These are phyloP conservation scores for Hirudo medicinalis DNA, from an alignment of 1,140 invertebrate genomes.

Conservation along the genomic window DNA sequence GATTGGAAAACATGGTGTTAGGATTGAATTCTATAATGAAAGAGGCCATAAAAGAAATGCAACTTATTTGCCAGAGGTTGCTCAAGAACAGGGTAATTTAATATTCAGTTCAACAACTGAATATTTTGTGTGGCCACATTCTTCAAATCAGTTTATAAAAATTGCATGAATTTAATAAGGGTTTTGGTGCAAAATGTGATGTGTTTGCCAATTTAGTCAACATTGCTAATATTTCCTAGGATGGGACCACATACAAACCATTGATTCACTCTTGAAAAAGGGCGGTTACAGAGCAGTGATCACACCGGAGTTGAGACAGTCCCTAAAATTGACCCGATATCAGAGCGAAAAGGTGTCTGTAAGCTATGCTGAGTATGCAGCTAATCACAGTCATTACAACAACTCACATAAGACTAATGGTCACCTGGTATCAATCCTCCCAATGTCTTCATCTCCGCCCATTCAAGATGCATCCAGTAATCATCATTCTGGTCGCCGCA, in stretches of 20 bases:
- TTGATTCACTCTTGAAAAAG: slow-evolving; percentile 90
- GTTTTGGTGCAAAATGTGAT: slow-evolving; percentile 14
- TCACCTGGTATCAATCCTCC: background rate
- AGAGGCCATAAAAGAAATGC: slow-evolving; percentile 86
- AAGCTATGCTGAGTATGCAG: slow-evolving; percentile 62
- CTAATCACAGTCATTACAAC: background rate
- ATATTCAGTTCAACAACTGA: background rate
- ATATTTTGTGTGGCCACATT: too few species aligned
- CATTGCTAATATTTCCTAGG: slow-evolving; percentile 26
- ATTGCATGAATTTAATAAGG: slow-evolving; percentile 11
- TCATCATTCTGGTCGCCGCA: background rate
- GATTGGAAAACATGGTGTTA: slow-evolving; percentile 87
- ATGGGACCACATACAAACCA: slow-evolving; percentile 65
- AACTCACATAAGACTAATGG: slow-evolving; percentile 1
- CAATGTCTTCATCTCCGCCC: slow-evolving; percentile 11
- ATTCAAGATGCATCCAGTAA: background rate
- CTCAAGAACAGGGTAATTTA: slow-evolving; percentile 77
- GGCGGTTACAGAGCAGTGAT: slow-evolving; percentile 86
- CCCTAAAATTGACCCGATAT: slow-evolving; percentile 73
- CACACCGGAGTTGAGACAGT: slow-evolving; percentile 66
- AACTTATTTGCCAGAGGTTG: slow-evolving; percentile 94
- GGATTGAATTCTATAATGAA: slow-evolving; percentile 92
- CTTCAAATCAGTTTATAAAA: too few species aligned
- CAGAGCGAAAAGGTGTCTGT: slow-evolving; percentile 70
- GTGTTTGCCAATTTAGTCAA: background rate